These are phyloP conservation scores for Drosophila tsacasi DNA, from an alignment of 1,140 invertebrate species.

Conservation along the genomic window DNA sequence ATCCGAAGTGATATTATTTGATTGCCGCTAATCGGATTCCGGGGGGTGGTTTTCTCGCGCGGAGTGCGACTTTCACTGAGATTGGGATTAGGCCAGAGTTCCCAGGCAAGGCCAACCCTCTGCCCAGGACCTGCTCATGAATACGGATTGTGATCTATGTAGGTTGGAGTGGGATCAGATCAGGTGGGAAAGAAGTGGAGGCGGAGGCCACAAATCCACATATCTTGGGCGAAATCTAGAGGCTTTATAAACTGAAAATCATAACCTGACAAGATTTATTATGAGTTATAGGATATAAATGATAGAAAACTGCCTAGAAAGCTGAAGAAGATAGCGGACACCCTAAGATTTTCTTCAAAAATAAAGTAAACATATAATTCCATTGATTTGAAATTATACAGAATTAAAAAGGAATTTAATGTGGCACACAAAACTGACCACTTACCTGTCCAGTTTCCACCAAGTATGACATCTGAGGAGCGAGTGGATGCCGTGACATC, in stretches of 20 bases:
- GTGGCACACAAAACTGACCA: neutral
- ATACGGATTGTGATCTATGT: conserved; percentile 37
- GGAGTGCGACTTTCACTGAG: conserved; percentile 52
- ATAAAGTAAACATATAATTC: too few relatives aligned
- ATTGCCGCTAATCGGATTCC: conserved; percentile 71
- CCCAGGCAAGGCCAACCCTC: conserved; percentile 59
- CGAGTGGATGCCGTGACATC: neutral
- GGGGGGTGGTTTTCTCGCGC: conserved; percentile 23
- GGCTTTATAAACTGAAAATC: neutral
- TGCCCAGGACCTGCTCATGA: conserved; percentile 41
- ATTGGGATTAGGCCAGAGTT: conserved; percentile 65
- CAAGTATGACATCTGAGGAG: neutral
- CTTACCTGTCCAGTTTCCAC: neutral
- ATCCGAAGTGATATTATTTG: conserved; percentile 65
- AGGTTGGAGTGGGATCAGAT: neutral
- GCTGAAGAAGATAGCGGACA: too few relatives aligned
- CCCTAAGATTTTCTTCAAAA: too few relatives aligned
- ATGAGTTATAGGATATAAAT: too few relatives aligned
- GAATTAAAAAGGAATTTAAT: neutral
- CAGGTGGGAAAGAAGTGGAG: conserved; percentile 3
- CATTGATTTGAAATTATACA: neutral
- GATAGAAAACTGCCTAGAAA: too few relatives aligned
- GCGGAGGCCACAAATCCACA: neutral
- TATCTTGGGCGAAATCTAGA: neutral
- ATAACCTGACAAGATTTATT: neutral